Evolutionary conservation across 1,140 invertebrate genomes (phyloP).

Genomic region (Drosophila nannoptera): DNA sequence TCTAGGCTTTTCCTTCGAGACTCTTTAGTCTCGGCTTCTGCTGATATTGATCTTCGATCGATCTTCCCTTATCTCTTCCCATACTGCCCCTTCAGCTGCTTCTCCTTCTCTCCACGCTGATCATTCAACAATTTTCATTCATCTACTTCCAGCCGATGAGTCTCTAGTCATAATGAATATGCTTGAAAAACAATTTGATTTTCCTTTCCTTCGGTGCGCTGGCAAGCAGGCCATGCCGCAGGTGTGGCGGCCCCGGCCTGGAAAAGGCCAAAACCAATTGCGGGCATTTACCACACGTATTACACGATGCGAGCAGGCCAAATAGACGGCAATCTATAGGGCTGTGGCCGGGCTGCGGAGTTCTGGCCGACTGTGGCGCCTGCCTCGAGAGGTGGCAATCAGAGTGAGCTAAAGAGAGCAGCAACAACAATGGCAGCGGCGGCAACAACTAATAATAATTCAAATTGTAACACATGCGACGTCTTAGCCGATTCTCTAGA

Average conservation of each 20-base stretch:
- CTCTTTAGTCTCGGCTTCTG: no score
- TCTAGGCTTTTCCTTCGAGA: no score
- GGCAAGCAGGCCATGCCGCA: conserved; percentile 53
- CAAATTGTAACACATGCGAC: conserved; percentile 74
- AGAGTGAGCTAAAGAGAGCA: conserved; percentile 44
- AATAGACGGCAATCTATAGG: conserved; percentile 64
- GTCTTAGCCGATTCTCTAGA: conserved; percentile 20
- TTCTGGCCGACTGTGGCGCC: conserved; percentile 37
- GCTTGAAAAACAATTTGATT: background rate
- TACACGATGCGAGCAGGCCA: conserved; percentile 64
- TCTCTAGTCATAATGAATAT: background rate
- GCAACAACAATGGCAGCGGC: conserved; percentile 35
- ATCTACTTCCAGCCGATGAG: no score
- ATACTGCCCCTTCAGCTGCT: no score
- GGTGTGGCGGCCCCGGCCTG: conserved; percentile 6
- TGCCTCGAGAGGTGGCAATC: conserved; percentile 57
- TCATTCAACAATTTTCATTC: no score
- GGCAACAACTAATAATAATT: conserved; percentile 66
- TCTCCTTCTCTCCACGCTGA: no score
- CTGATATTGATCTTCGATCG: no score
- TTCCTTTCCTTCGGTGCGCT: conserved; percentile 3
- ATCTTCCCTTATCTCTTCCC: no score
- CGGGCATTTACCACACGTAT: conserved; percentile 66
- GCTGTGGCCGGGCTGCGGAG: background rate
- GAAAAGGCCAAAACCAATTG: conserved; percentile 46